Evolutionary conservation across 2,888 invertebrate genomes (phyloP), one percentile per base, ranked within the genome.

Genomic region (Cerastis rubricosa): DNA sequence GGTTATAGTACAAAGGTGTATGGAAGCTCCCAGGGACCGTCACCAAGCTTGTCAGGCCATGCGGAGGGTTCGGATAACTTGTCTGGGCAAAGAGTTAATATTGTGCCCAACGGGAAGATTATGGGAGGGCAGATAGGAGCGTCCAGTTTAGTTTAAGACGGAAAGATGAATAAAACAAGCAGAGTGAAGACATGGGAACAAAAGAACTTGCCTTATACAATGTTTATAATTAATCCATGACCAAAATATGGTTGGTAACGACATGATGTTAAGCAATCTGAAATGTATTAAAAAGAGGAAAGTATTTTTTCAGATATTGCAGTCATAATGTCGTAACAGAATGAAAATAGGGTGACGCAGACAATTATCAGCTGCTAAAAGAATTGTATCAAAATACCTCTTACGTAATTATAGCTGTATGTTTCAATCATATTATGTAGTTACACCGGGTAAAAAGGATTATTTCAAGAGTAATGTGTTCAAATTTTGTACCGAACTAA

Each of bases 1-100:
- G 98, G 98, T 1, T 98, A 98, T 92, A 98, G 98, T 89, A 98
- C 98, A 59, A 98, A 98, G 90, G 98, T 98, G 87, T 98, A 98
- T 85, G 98, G 98, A 0, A 98, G 98, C 85, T 98, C 98, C 12
- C 98, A 98, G 90, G 98, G 98, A 0, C 98, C 98, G 47, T 98
- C 98, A n/a, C 98, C 98, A 4, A 98, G 98, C 91, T 95, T 98
- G 68, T 98, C 98, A 54, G 97, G 97, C 17, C 96, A 97, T 83
- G 95, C 95, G 59, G 97, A 97, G 74, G 90, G 93, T 73, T 91
- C 92, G 4, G 96, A 96, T 74, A 95, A 94, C 75, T 85, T 94
- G n/a, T 95, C 96, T 11, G 95, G 95, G 2, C 95, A 95, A 83
- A 91, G 95, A 85, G 92, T 96, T 2, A 92, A 91, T 74, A 89